Conservation (phyloP, 2,113 vertebrate genomes). For the Dasyprocta punctata region DNA sequence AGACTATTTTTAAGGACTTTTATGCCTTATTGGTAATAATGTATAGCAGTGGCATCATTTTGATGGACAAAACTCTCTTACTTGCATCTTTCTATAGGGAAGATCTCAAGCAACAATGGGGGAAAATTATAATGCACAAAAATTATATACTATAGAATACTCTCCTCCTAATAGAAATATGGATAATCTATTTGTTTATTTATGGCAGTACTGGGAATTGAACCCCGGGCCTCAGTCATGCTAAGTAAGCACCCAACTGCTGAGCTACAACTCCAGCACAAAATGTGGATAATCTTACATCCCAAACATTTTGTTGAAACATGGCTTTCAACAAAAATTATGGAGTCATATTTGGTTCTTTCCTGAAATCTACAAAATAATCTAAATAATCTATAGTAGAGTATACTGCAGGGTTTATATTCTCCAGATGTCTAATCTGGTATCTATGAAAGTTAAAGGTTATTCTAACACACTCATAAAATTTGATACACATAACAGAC, state of each 20-base stretch:
- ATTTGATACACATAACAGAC: background rate
- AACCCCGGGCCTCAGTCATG: background rate
- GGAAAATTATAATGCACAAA: background rate
- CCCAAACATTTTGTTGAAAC: background rate
- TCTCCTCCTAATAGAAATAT: slow-evolving; percentile 8
- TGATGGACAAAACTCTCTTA: background rate
- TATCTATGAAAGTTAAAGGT: background rate
- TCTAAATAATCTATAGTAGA: background rate
- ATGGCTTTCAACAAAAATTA: slow-evolving; percentile 2
- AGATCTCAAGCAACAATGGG: background rate
- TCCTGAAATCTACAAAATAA: slow-evolving; percentile 16
- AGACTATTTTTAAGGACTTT: background rate
- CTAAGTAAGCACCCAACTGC: background rate
- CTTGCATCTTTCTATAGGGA: background rate
- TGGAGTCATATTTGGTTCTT: background rate
- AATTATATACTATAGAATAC: background rate
- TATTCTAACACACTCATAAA: slow-evolving; percentile 10
- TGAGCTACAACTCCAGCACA: background rate
- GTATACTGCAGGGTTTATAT: background rate
- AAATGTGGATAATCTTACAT: background rate
- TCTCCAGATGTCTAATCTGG: slow-evolving; percentile 32
- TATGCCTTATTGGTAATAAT: background rate
- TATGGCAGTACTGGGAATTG: background rate
- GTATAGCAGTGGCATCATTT: background rate
- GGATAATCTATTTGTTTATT: background rate